These are phyloP conservation scores for Sciurus niger DNA, from an alignment of 2,113 vertebrate genomes.

Conservation along the genomic window DNA sequence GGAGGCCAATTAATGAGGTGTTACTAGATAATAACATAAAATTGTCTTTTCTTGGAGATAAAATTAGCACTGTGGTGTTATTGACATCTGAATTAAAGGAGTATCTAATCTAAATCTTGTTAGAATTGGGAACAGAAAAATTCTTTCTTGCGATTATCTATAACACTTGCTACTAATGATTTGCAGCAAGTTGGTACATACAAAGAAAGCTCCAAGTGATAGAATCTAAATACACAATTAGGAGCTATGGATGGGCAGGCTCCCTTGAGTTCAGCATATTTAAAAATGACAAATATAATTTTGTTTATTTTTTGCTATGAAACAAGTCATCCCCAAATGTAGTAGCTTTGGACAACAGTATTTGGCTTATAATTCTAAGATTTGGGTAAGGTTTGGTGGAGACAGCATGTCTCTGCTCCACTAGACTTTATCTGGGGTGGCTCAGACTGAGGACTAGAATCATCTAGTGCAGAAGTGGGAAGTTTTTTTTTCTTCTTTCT, in stretches of 20 bases:
- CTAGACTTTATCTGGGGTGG: background rate
- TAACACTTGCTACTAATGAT: conserved; percentile 23
- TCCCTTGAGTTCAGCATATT: conserved; percentile 37
- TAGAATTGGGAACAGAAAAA: conserved; percentile 43
- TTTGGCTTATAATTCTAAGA: conserved; percentile 23
- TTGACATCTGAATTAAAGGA: conserved; percentile 63
- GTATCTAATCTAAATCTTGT: conserved; percentile 46
- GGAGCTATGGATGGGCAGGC: background rate
- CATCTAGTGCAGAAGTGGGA: background rate
- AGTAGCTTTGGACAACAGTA: background rate
- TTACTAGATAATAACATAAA: conserved; percentile 67
- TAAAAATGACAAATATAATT: conserved; percentile 3
- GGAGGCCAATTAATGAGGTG: conserved; percentile 61
- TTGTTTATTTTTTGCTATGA: background rate
- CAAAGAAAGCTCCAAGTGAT: background rate
- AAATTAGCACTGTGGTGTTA: conserved; percentile 43
- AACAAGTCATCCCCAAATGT: conserved; percentile 24
- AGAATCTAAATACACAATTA: background rate
- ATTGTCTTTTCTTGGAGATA: conserved; percentile 61
- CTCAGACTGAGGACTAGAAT: background rate
- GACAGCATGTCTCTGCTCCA: background rate
- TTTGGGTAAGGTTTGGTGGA: background rate
- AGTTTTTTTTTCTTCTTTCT: background rate
- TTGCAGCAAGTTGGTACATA: background rate
- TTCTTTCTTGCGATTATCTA: conserved; percentile 26